phyloP scores from a whole-genome alignment of 2,113 vertebrate genomes.

The Rhinolophus sinicus region DNA sequence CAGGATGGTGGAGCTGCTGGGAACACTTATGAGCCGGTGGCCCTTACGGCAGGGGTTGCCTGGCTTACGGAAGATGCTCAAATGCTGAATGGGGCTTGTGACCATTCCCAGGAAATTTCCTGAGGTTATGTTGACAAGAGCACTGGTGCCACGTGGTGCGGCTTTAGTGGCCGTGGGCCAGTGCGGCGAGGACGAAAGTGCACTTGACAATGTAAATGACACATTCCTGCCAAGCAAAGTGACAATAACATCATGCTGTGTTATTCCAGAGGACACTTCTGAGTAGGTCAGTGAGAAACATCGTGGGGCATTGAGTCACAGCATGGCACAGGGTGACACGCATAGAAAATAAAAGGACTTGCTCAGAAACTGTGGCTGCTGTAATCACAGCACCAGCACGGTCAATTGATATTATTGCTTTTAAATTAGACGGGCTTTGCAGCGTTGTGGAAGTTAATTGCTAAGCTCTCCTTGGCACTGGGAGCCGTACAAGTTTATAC shows the following conservation, averaged over 20 bases:
- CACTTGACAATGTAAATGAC: accelerated
- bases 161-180: background rate
- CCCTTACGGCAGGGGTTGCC: background rate
- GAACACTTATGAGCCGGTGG: accelerated
- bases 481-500: background rate
- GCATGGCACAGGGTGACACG: accelerated
- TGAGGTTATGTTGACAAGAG: background rate
- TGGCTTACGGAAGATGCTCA: background rate
- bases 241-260: accelerated
- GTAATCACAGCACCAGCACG: accelerated
- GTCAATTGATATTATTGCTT: accelerated
- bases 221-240: accelerated
- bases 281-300: background rate
- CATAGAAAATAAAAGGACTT: accelerated
- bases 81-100: too few species aligned
- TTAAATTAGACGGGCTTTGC: background rate
- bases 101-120: accelerated
- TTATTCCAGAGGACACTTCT: background rate
- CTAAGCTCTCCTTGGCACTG: background rate
- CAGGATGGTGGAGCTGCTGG: background rate
- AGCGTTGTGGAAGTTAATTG: too few species aligned
- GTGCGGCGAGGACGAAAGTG: background rate
- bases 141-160: accelerated
- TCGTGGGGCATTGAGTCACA: background rate
- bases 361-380: accelerated